A percentile compares a stretch with the other conserved stretches of the same genome.
Conservation (phyloP, 1,140 invertebrate species). For the Drosophila baimaii region DNA sequence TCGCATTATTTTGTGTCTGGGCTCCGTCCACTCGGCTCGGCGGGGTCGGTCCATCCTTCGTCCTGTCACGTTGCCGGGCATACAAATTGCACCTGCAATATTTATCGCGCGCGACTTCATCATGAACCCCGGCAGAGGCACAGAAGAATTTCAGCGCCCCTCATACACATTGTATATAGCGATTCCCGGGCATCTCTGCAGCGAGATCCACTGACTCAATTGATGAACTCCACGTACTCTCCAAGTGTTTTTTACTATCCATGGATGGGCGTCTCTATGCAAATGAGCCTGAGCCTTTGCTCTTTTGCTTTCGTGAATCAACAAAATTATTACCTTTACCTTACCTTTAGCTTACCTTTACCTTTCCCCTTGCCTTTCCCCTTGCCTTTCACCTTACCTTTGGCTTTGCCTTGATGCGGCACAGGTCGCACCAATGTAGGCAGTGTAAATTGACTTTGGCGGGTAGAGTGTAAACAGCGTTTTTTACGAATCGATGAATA, state of each 20-base stretch:
- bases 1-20: slow-evolving; percentile 73
- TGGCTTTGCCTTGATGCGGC: slow-evolving; percentile 4
- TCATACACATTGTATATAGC: slow-evolving; percentile 2
- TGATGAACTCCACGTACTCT: slow-evolving; percentile 59
- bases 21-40: background rate
- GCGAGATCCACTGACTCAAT: slow-evolving; percentile 41
- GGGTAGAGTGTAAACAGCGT: slow-evolving; percentile 39
- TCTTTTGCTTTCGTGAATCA: slow-evolving; percentile 31
- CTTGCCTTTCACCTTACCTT: background rate
- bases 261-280: slow-evolving; percentile 36
- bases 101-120: slow-evolving; percentile 60
- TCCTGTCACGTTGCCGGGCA: slow-evolving; percentile 62
- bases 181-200: slow-evolving; percentile 31
- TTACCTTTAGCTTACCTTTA: too few species aligned
- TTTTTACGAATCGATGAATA: slow-evolving; percentile 50
- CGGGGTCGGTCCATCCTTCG: slow-evolving; percentile 6
- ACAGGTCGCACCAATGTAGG: slow-evolving; percentile 20
- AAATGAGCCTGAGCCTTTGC: slow-evolving; percentile 48
- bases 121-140: slow-evolving; percentile 20
- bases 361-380: too few species aligned
- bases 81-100: slow-evolving; percentile 77
- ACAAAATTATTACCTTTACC: slow-evolving; percentile 39
- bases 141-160: slow-evolving; percentile 24
- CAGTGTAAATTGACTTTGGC: slow-evolving; percentile 33
- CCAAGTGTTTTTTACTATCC: slow-evolving; percentile 56